phyloP scores from a whole-genome alignment of 2,888 invertebrate species.

The Rhynchonema sp. region DNA sequence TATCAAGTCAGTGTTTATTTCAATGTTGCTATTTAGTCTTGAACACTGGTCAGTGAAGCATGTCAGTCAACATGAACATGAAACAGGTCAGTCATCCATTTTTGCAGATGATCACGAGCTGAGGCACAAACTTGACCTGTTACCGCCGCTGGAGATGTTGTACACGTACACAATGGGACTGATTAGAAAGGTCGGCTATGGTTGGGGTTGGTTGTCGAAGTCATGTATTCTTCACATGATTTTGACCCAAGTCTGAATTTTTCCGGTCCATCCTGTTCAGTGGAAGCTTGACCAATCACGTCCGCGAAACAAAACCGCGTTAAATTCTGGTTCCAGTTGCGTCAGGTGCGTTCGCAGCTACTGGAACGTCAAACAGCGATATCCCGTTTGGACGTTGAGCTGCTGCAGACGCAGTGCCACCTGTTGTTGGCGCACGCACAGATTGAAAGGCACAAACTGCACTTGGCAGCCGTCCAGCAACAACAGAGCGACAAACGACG shows the following conservation, averaged over 20 bases:
- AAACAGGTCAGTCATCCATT: background rate
- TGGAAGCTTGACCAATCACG: too few species aligned
- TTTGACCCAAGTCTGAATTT: background rate
- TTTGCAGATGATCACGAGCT: background rate
- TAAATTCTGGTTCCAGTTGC: conserved; percentile 4
- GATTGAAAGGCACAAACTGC: conserved; percentile 6
- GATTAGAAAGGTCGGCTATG: conserved; percentile 3
- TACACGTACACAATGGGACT: conserved; percentile 2
- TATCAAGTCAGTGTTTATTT: background rate
- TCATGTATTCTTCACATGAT: too few species aligned
- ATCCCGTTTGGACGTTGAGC: conserved; percentile 4
- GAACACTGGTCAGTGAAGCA: too few species aligned
- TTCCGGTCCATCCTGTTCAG: too few species aligned
- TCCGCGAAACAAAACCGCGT: too few species aligned
- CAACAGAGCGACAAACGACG: background rate
- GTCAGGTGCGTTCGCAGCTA: background rate
- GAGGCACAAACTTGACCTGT: background rate
- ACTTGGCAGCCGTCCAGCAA: background rate
- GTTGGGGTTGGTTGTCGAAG: too few species aligned
- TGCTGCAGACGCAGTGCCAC: conserved; percentile 4
- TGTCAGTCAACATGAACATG: too few species aligned
- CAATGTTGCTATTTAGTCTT: too few species aligned
- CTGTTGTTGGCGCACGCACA: conserved; percentile 7
- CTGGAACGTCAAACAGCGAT: background rate
- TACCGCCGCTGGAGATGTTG: conserved; percentile 4